Evolutionary conservation across 2,797 vertebrate species (phyloP), one percentile per base, ranked within the genome.

Genomic region (Tenualosa ilisha): DNA sequence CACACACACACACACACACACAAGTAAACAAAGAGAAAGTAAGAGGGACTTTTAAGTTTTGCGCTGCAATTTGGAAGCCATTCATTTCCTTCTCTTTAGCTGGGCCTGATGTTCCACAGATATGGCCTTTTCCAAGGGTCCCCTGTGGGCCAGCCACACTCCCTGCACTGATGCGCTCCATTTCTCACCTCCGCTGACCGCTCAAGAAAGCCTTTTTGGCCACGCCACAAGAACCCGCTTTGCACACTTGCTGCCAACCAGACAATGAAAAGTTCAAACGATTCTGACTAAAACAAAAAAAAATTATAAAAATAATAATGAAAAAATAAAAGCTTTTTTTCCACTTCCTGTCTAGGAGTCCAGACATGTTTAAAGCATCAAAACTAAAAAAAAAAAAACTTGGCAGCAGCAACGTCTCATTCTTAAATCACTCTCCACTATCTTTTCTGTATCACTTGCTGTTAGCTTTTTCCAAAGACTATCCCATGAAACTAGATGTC

Each of bases 241-340:
- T 86, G 87, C 88, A 86, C 89, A 87, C 91, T 91, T 90, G 83
- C 85, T 81, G 83, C 86, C 86, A 88, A 89, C 81, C 88, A 91
- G 90, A 91, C 91, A 87, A 89, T 91, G 89, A 91, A 91, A 89
- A 87, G 81, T 86, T 81, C 86, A 86, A 54, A 81, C 84, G 56
- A 24, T 26, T 79, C 81, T 72, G 65, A 37, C n/a, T 75, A 24
- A n/a, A 84, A 46, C 0, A 46, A 46, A 7, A 46, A 4, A 46
- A 46, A 46, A 46, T 1, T 4, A 46, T 1, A 46, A 7, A 46
- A 46, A 7, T 4, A 50, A 72, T 31, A 31, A 31, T 31, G 31
- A 31, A 82, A 81, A 63, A 40, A 84, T 1, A 54, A 65, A 84
- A 53, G 68, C 51, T 43, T 43, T 75, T 43, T 6, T 43, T 43